These are phyloP conservation scores for Rhinoderma darwinii DNA, from an alignment of 2,113 vertebrate species.

Conservation along the genomic window DNA sequence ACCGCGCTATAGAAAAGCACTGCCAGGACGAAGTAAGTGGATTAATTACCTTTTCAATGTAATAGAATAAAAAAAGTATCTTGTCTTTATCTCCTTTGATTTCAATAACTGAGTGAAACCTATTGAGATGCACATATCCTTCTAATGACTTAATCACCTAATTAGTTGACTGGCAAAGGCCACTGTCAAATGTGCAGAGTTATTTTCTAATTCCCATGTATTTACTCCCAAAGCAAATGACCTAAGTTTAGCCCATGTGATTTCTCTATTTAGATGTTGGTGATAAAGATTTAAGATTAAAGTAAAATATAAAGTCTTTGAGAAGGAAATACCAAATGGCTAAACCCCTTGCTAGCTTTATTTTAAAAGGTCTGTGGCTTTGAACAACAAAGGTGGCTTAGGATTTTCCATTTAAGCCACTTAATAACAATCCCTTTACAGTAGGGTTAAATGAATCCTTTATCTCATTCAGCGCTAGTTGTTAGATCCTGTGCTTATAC, in stretches of 20 bases:
- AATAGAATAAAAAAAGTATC: slow-evolving; percentile 68
- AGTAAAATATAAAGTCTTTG: slow-evolving; percentile 66
- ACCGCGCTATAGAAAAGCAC: slow-evolving; percentile 79
- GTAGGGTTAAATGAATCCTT: slow-evolving; percentile 64
- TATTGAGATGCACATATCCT: slow-evolving; percentile 80
- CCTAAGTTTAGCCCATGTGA: slow-evolving; percentile 67
- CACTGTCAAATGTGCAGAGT: slow-evolving; percentile 77
- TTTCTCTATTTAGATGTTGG: slow-evolving; percentile 62
- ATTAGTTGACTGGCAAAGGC: slow-evolving; percentile 88
- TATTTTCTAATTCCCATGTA: slow-evolving; percentile 79
- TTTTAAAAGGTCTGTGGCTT: slow-evolving; percentile 67
- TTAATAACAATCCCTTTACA: slow-evolving; percentile 63
- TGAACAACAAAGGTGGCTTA: slow-evolving; percentile 63
- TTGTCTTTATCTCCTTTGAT: slow-evolving; percentile 84
- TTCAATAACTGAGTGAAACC: slow-evolving; percentile 78
- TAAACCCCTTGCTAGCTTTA: slow-evolving; percentile 64
- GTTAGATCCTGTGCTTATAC: slow-evolving; percentile 36
- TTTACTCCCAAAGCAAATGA: slow-evolving; percentile 70
- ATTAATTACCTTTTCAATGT: slow-evolving; percentile 88
- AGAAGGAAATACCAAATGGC: slow-evolving; percentile 65
- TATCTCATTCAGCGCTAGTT: slow-evolving; percentile 32
- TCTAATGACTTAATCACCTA: slow-evolving; percentile 96
- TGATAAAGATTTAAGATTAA: slow-evolving; percentile 74
- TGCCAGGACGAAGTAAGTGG: slow-evolving; percentile 82
- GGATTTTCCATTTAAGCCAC: slow-evolving; percentile 65